These are phyloP conservation scores for Incurvaria masculella DNA, from an alignment of 2,888 invertebrate genomes.

Conservation along the genomic window DNA sequence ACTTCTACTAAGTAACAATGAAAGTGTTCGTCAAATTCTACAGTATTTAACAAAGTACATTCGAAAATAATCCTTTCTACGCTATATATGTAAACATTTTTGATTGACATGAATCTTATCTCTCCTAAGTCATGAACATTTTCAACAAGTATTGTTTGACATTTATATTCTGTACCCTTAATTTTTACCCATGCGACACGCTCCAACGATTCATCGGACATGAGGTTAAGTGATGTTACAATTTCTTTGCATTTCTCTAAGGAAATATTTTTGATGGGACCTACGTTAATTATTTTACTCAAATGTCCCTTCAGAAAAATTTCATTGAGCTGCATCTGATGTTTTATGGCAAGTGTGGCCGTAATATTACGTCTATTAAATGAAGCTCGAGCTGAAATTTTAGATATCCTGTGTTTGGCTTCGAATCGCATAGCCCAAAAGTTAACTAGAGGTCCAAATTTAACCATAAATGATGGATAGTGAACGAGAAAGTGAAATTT, in stretches of 20 bases:
- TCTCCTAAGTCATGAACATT: neutral
- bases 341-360: slow-evolving; percentile 8
- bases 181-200: neutral
- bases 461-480: slow-evolving; percentile 1
- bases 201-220: no score
- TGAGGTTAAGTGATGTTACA: neutral
- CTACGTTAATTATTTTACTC: no score
- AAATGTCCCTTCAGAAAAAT: slow-evolving; percentile 6
- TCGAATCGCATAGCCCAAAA: slow-evolving; percentile 4
- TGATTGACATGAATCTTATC: neutral
- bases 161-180: neutral
- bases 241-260: neutral
- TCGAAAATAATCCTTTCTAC: neutral
- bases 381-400: slow-evolving; percentile 11
- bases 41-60: neutral
- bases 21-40: slow-evolving; percentile 3
- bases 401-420: slow-evolving; percentile 9
- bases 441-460: slow-evolving; percentile 2
- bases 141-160: neutral
- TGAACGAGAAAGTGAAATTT: neutral
- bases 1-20: neutral
- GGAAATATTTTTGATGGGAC: no score
- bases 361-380: slow-evolving; percentile 11
- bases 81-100: neutral
- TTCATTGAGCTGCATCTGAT: slow-evolving; percentile 10